A percentile compares a stretch with the other conserved stretches of the same genome.
Evolutionary conservation across 35 echinoderm and acorn worm genomes (phyloP).

Genomic region (Diadema setosum): DNA sequence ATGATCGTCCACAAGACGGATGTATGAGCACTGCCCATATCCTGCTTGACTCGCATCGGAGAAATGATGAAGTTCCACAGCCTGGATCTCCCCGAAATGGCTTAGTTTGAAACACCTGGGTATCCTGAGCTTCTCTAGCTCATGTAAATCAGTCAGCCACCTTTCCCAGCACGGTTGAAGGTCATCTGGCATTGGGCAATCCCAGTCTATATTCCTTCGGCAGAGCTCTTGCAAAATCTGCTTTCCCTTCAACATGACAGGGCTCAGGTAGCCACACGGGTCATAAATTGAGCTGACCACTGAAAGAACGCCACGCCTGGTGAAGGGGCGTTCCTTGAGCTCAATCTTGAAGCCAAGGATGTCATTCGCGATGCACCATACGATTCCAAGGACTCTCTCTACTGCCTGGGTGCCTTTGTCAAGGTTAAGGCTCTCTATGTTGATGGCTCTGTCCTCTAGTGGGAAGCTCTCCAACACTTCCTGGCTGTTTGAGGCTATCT

Average conservation of each 20-base stretch:
- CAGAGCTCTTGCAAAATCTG: conserved; percentile 51
- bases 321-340: conserved; percentile 25
- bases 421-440: conserved; percentile 28
- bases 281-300: conserved; percentile 49
- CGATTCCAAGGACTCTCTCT: conserved; percentile 20
- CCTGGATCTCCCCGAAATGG: conserved; percentile 7
- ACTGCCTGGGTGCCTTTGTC: background rate
- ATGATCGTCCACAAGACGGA: background rate
- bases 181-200: background rate
- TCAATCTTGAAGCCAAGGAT: conserved; percentile 20
- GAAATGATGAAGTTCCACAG: conserved; percentile 37
- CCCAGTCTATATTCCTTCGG: conserved; percentile 29
- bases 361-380: conserved; percentile 39
- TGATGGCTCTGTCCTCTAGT: conserved; percentile 9
- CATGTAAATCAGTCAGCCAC: background rate
- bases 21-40: conserved; percentile 2
- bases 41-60: conserved; percentile 38
- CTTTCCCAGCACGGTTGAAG: background rate
- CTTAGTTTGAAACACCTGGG: conserved; percentile 37
- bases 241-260: conserved; percentile 27
- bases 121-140: background rate
- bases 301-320: conserved; percentile 47
- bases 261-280: conserved; percentile 22
- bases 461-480: conserved; percentile 32
- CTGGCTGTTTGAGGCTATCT: conserved; percentile 10